Percentiles rank a stretch among this genome's conserved stretches.
phyloP scores from a whole-genome alignment of 2,797 vertebrate genomes.

The Lindbergichthys nudifrons region DNA sequence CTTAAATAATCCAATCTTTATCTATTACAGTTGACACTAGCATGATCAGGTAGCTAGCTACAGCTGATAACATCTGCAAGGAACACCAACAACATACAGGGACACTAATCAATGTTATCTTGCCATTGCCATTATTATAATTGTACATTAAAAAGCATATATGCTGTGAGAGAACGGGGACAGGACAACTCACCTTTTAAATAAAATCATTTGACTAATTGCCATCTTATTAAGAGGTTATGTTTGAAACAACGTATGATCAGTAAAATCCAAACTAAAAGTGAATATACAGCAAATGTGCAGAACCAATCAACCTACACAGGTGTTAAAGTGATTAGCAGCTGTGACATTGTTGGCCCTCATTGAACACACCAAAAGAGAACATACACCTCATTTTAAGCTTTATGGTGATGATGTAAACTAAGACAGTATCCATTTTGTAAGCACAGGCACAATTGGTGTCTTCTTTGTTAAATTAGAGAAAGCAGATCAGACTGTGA shows the following conservation, averaged over 20 bases:
- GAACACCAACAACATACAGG: too few species aligned
- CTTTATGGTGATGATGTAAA: neutral
- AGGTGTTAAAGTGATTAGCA: neutral
- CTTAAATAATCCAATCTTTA: too few species aligned
- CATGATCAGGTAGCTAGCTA: too few species aligned
- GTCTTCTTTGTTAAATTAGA: conserved; percentile 14
- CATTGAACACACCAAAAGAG: neutral
- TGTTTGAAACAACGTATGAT: neutral
- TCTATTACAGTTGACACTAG: too few species aligned
- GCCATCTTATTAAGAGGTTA: neutral
- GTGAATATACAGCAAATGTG: neutral
- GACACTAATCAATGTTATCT: too few species aligned
- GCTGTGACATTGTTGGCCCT: neutral
- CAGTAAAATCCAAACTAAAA: neutral
- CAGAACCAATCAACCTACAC: neutral
- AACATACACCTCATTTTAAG: conserved; percentile 2
- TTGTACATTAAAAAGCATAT: neutral
- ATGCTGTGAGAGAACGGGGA: neutral
- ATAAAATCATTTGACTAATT: neutral
- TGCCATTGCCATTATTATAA: neutral
- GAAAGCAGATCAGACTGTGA: conserved; percentile 7
- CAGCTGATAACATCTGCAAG: too few species aligned
- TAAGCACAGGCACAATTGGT: neutral
- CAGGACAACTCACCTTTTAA: neutral
- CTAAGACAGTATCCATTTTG: neutral